Conservation (phyloP, 2,888 invertebrate species). For the Lathronympha strigana region DNA sequence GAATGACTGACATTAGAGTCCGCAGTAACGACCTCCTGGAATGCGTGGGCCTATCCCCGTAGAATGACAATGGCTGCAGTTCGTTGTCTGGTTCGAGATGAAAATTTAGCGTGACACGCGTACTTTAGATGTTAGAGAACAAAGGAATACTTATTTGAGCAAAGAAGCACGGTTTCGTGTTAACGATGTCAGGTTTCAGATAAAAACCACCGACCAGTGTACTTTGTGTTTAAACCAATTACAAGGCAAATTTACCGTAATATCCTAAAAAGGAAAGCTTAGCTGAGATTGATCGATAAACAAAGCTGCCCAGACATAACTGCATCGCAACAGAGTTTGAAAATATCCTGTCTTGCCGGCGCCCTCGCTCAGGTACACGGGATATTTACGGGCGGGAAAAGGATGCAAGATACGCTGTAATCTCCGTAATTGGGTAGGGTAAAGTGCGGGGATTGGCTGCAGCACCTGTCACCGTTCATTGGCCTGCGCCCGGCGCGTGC, state of each 20-base stretch:
- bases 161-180: conserved; percentile 15
- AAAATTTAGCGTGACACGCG: conserved; percentile 45
- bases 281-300: conserved; percentile 58
- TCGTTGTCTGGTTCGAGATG: conserved; percentile 49
- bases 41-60: conserved; percentile 58
- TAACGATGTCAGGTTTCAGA: background rate
- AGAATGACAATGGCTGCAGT: conserved; percentile 58
- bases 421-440: conserved; percentile 63
- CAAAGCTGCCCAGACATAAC: conserved; percentile 55
- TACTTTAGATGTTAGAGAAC: conserved; percentile 41
- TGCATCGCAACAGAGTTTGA: conserved; percentile 46
- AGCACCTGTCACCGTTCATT: conserved; percentile 78
- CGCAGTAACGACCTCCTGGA: conserved; percentile 59
- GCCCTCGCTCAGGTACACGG: conserved; percentile 48
- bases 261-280: conserved; percentile 51
- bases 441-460: conserved; percentile 65
- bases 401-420: conserved; percentile 63
- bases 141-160: conserved; percentile 39
- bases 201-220: conserved; percentile 12
- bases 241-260: conserved; percentile 49
- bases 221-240: conserved; percentile 26
- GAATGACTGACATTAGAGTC: conserved; percentile 66
- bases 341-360: conserved; percentile 44
- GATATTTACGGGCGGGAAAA: conserved; percentile 50
- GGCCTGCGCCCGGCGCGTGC: conserved; percentile 71